Percentiles rank a stretch among this genome's conserved stretches.
These are phyloP conservation scores for Axis porcinus DNA, from an alignment of 2,113 vertebrate genomes.

Conservation along the genomic window DNA sequence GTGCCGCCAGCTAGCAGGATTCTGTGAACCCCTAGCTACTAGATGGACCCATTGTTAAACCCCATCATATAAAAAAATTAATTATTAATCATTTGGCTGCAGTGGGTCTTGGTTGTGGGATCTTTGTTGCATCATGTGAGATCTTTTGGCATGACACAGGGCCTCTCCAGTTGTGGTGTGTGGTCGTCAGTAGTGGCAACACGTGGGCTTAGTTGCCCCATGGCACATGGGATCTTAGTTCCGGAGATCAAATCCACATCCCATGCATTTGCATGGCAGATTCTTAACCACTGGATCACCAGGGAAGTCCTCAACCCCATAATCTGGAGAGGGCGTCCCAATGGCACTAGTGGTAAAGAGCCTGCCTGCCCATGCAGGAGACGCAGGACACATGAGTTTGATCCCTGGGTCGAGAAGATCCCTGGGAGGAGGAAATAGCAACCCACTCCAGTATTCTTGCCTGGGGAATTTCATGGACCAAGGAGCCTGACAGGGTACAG, in stretches of 20 bases:
- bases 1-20: background rate
- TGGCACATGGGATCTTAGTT: background rate
- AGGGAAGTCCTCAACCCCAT: background rate
- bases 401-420: background rate
- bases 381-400: background rate
- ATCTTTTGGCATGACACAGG: background rate
- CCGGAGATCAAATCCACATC: background rate
- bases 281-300: background rate
- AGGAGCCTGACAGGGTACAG: background rate
- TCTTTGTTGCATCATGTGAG: background rate
- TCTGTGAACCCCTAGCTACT: fast-evolving
- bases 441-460: background rate
- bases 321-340: background rate
- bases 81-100: background rate
- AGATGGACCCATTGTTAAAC: fast-evolving
- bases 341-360: background rate
- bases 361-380: background rate
- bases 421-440: background rate
- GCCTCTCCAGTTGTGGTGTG: background rate
- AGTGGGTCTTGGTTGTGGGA: background rate
- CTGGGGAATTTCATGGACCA: background rate
- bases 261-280: background rate
- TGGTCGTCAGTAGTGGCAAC: background rate
- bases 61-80: background rate
- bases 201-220: background rate